Evolutionary conservation across 2,888 invertebrate genomes (phyloP).

Genomic region (Cerastis rubricosa): DNA sequence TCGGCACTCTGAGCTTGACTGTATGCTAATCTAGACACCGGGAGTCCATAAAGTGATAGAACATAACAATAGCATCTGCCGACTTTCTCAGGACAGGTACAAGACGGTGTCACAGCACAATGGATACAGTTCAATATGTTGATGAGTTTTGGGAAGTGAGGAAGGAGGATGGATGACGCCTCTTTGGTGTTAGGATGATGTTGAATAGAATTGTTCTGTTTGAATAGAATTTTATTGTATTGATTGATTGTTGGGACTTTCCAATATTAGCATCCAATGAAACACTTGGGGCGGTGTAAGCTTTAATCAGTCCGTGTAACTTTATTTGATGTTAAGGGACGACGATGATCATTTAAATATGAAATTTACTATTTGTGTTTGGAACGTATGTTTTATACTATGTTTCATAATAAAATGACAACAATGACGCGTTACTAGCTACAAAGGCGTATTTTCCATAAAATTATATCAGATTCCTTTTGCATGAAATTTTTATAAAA

Average conservation of each 20-base stretch:
- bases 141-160: neutral
- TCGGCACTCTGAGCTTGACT: conserved; percentile 8
- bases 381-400: neutral
- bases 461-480: neutral
- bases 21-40: conserved; percentile 54
- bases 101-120: conserved; percentile 27
- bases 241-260: conserved; percentile 12
- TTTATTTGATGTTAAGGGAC: neutral
- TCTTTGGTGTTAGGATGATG: conserved; percentile 15
- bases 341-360: neutral
- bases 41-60: conserved; percentile 52
- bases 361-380: neutral
- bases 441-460: too few species aligned
- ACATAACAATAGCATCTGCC: conserved; percentile 61
- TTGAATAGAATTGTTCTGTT: neutral
- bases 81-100: conserved; percentile 55
- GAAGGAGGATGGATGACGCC: conserved; percentile 8
- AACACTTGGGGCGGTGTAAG: neutral
- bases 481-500: neutral
- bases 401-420: neutral
- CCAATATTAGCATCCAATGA: conserved; percentile 5
- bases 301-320: neutral
- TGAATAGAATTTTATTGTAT: neutral
- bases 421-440: neutral
- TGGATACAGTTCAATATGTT: conserved; percentile 15